These are phyloP conservation scores for Columbina picui DNA, from an alignment of 2,113 vertebrate genomes.

Conservation along the genomic window DNA sequence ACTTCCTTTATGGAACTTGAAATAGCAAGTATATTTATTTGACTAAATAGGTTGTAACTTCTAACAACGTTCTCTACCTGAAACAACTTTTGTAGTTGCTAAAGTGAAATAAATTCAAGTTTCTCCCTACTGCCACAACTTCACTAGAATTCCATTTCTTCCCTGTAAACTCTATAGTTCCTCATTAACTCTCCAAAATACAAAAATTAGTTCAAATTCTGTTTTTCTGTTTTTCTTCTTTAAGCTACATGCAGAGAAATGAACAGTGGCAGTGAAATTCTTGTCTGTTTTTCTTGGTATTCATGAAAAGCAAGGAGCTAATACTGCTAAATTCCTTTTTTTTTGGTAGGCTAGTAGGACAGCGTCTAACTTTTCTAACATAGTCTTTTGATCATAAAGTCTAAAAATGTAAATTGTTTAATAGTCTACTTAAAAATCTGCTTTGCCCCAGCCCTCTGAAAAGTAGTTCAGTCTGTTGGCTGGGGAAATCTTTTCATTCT, in stretches of 20 bases:
- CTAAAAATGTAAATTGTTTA: not conserved
- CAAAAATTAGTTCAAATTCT: too few relatives aligned
- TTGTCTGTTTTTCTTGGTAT: not conserved
- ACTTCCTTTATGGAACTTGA: not conserved
- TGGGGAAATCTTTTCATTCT: not conserved
- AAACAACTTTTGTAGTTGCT: not conserved
- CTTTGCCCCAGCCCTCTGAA: not conserved
- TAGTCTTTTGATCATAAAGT: not conserved
- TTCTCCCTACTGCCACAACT: not conserved
- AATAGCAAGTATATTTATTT: not conserved
- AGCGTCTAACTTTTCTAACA: not conserved
- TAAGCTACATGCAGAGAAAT: not conserved
- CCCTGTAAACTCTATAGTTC: not conserved
- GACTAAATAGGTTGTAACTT: not conserved
- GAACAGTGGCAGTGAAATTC: not conserved
- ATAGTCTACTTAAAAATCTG: not conserved
- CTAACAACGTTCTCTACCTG: not conserved
- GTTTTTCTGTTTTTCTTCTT: not conserved
- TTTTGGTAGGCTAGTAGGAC: not conserved
- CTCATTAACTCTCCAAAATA: not conserved
- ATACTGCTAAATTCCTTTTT: not conserved
- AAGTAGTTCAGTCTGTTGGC: not conserved
- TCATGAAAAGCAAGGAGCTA: not conserved
- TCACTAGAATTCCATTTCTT: not conserved
- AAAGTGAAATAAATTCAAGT: not conserved